These are phyloP conservation scores for Littorina saxatilis DNA, from an alignment of 1,140 invertebrate species.

Conservation along the genomic window DNA sequence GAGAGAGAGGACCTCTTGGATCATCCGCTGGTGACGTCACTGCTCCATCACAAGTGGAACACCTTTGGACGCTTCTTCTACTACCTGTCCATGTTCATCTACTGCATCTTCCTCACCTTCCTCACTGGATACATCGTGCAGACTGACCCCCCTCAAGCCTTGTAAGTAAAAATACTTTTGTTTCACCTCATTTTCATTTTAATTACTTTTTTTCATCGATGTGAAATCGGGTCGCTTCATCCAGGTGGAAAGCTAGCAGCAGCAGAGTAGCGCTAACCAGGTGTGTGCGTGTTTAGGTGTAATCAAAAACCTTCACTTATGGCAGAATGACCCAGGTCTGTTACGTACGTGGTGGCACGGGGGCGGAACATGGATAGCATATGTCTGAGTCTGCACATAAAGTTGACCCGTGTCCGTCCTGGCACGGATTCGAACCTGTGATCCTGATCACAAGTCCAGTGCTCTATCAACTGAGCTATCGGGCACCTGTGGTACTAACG, in stretches of 20 bases:
- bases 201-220: neutral
- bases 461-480: too few species aligned
- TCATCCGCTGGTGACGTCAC: constrained; percentile 77
- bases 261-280: neutral
- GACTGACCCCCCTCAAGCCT: neutral
- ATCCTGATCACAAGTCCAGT: too few species aligned
- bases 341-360: too few species aligned
- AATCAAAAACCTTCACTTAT: too few species aligned
- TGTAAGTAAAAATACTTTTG: neutral
- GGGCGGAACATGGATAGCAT: too few species aligned
- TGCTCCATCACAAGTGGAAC: constrained; percentile 78
- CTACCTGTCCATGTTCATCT: constrained; percentile 77
- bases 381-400: too few species aligned
- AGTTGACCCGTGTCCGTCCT: too few species aligned
- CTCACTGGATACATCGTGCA: constrained; percentile 76
- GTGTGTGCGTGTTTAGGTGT: too few species aligned
- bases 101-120: constrained; percentile 76
- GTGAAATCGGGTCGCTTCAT: neutral
- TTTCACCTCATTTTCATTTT: neutral
- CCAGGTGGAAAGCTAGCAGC: neutral
- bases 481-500: too few species aligned
- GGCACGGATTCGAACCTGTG: too few species aligned
- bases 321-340: neutral
- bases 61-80: constrained; percentile 76
- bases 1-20: constrained; percentile 75